Percentiles rank a stretch among this genome's conserved stretches.
These are phyloP conservation scores for Tetraneura akinire DNA, from an alignment of 1,140 invertebrate genomes.

Conservation along the genomic window DNA sequence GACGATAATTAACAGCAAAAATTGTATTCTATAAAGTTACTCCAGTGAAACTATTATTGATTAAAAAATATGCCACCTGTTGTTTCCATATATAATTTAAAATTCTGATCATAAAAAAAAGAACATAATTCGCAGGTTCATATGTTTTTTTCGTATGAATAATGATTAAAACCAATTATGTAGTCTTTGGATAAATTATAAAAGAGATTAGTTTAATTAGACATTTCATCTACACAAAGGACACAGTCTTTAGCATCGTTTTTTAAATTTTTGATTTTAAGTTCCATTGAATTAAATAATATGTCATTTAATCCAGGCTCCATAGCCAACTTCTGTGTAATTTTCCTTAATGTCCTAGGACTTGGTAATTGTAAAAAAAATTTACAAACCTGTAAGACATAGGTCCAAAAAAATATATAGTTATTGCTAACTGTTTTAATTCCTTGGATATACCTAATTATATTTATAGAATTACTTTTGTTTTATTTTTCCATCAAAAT, in stretches of 20 bases:
- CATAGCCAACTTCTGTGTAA: not conserved
- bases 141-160: not conserved
- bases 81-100: not conserved
- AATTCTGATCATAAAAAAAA: not conserved
- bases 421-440: slow-evolving; percentile 4
- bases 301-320: slow-evolving; percentile 12
- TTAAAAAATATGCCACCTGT: not conserved
- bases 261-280: slow-evolving; percentile 26
- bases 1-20: not conserved
- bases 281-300: not conserved
- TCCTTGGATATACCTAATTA: too few species aligned
- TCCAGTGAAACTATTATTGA: not conserved
- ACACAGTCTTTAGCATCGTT: not conserved
- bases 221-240: not conserved
- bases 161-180: not conserved
- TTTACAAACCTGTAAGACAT: not conserved
- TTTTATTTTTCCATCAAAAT: too few species aligned
- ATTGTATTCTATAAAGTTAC: not conserved
- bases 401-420: slow-evolving; percentile 17
- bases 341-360: not conserved
- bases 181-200: not conserved
- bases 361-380: slow-evolving; percentile 8
- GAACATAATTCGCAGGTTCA: not conserved
- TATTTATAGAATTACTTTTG: too few species aligned
- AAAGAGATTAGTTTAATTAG: not conserved